Conservation (phyloP, 2,113 vertebrate genomes). For the Stegostoma tigrinum region DNA sequence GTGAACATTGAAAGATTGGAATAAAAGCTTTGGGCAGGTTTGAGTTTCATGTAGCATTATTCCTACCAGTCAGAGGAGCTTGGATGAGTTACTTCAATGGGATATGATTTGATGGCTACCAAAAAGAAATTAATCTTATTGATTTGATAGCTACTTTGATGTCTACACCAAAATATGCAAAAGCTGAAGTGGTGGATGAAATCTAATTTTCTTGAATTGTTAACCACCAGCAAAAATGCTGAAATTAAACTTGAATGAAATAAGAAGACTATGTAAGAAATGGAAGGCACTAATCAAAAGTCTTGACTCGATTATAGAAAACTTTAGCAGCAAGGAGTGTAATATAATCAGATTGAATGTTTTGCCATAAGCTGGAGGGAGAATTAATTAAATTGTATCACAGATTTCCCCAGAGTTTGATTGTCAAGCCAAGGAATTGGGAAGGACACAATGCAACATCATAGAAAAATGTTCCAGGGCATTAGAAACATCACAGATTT, state of each 20-base stretch:
- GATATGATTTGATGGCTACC: not conserved
- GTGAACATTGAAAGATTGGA: not conserved
- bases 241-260: not conserved
- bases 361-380: not conserved
- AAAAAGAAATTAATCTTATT: not conserved
- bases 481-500: not conserved
- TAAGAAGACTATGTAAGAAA: not conserved
- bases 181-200: not conserved
- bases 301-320: not conserved
- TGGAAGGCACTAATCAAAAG: not conserved
- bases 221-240: not conserved
- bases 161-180: not conserved
- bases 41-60: not conserved
- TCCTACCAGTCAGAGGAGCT: not conserved
- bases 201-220: constrained; percentile 16
- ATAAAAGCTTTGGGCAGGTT: not conserved
- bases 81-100: too few species aligned
- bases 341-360: not conserved
- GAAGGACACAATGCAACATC: not conserved
- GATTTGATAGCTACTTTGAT: not conserved
- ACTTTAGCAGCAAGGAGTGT: not conserved
- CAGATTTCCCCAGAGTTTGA: not conserved
- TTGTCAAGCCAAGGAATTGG: not conserved
- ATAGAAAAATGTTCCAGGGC: not conserved
- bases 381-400: not conserved